These are phyloP conservation scores for Panopea generosa DNA, from an alignment of 2,888 invertebrate species.

Conservation along the genomic window DNA sequence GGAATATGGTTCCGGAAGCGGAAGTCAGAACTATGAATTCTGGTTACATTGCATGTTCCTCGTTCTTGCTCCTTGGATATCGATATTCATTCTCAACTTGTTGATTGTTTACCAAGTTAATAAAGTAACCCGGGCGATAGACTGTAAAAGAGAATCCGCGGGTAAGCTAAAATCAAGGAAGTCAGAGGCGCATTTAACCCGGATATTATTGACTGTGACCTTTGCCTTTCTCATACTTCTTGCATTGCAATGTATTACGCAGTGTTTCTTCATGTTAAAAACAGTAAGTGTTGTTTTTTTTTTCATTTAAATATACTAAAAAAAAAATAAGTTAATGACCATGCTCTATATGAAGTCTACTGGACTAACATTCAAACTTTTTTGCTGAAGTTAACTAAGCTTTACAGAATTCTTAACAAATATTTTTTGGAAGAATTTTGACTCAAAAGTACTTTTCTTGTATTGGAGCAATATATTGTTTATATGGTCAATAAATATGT, in stretches of 20 bases:
- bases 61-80: constrained; percentile 70
- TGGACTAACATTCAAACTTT: too few species aligned
- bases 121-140: constrained; percentile 64
- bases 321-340: too few species aligned
- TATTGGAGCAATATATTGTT: too few species aligned
- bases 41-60: constrained; percentile 79
- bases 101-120: constrained; percentile 68
- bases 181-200: constrained; percentile 73
- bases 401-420: too few species aligned
- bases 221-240: constrained; percentile 74
- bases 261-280: constrained; percentile 74
- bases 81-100: constrained; percentile 71
- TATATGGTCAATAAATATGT: too few species aligned
- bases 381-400: too few species aligned
- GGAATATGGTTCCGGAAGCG: constrained; percentile 65
- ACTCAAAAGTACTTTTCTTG: too few species aligned
- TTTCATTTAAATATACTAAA: too few species aligned
- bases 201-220: constrained; percentile 71
- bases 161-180: constrained; percentile 64
- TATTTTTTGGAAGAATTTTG: too few species aligned
- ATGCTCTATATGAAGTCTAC: too few species aligned
- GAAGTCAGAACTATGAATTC: constrained; percentile 73
- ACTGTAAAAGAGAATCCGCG: constrained; percentile 56
- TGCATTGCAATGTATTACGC: constrained; percentile 75
- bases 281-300: constrained; percentile 49